Evolutionary conservation across 2,888 invertebrate species (phyloP).

Genomic region (Parnassius apollo): DNA sequence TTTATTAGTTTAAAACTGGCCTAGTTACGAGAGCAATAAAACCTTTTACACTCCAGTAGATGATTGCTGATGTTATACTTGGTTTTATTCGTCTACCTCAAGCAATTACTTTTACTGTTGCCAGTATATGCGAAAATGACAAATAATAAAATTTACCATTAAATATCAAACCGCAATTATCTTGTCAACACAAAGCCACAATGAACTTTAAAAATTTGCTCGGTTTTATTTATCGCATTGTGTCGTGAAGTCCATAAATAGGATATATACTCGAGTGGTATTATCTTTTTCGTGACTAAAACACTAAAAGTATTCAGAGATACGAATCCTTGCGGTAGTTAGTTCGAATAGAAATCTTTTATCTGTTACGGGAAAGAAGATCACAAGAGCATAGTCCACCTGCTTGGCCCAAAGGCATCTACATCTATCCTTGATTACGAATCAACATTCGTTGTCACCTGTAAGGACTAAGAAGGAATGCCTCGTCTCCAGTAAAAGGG

Average conservation of each 20-base stretch:
- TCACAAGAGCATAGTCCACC: too few species aligned
- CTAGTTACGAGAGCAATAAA: constrained; percentile 21
- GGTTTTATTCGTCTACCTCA: constrained; percentile 16
- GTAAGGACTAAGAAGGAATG: too few species aligned
- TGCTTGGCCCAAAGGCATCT: too few species aligned
- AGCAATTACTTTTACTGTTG: constrained; percentile 8
- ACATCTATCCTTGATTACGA: too few species aligned
- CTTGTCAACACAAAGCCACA: too few species aligned
- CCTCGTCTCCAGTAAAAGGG: too few species aligned
- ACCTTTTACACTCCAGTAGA: constrained; percentile 11
- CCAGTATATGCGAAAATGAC: background rate
- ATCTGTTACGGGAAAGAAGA: constrained; percentile 16
- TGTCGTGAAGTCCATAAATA: too few species aligned
- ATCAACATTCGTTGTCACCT: too few species aligned
- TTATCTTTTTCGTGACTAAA: background rate
- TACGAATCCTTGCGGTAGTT: constrained; percentile 13
- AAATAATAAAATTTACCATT: too few species aligned
- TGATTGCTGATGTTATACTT: constrained; percentile 14
- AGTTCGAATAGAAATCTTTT: constrained; percentile 20
- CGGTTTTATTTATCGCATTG: too few species aligned
- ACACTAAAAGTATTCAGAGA: constrained; percentile 11
- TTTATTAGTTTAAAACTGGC: constrained; percentile 21
- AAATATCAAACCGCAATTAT: too few species aligned
- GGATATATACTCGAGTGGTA: background rate
- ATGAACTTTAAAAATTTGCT: too few species aligned